Evolutionary conservation across 2,888 invertebrate genomes (phyloP).

Genomic region (Coecobrya sp.): DNA sequence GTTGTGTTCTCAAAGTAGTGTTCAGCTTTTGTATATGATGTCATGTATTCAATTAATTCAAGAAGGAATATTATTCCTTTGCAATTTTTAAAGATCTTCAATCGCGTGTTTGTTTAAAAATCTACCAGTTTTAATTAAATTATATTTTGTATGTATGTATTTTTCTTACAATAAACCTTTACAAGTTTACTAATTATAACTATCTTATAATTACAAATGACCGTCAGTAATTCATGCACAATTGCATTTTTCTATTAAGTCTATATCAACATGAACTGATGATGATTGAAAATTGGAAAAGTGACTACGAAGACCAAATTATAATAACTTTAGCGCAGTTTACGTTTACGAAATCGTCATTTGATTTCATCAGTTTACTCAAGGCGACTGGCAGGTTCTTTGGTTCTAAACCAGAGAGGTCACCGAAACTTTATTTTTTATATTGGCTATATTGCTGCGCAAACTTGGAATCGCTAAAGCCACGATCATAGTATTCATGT

Average conservation of each 20-base stretch:
- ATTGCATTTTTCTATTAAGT: background rate
- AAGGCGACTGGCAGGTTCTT: background rate
- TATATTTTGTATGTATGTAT: conserved; percentile 43
- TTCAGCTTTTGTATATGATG: no score
- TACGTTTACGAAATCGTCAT: background rate
- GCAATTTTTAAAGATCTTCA: no score
- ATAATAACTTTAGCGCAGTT: background rate
- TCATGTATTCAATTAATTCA: no score
- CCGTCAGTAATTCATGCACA: background rate
- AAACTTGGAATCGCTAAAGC: conserved; percentile 90
- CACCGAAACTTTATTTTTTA: background rate
- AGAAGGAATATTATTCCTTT: no score
- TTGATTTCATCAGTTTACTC: background rate
- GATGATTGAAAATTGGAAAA: conserved; percentile 24
- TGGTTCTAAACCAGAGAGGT: no score
- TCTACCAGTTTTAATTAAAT: background rate
- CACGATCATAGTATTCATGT: conserved; percentile 91
- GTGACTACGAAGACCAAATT: conserved; percentile 40
- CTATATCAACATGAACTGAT: background rate
- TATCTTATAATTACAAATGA: background rate
- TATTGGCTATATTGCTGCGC: conserved; percentile 76
- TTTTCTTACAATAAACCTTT: conserved; percentile 63
- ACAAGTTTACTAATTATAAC: conserved; percentile 26
- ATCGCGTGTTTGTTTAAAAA: no score
- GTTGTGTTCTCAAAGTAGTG: no score